phyloP scores from a whole-genome alignment of 2,113 vertebrate species.

The Osmerus eperlanus region DNA sequence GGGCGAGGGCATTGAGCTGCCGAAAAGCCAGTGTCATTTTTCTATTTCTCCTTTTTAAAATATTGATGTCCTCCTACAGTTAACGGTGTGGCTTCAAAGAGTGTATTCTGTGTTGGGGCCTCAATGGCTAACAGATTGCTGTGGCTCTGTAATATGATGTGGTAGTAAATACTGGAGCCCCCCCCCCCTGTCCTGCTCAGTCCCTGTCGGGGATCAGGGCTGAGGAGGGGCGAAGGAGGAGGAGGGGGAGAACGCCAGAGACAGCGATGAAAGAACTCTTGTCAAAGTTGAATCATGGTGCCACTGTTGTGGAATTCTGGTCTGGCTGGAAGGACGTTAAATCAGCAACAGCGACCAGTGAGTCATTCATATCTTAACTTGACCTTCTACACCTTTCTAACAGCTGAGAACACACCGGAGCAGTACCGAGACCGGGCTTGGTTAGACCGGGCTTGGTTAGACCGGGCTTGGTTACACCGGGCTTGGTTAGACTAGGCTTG shows the following conservation, averaged over 20 bases:
- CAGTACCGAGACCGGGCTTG: too few species aligned
- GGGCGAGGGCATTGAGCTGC: background rate
- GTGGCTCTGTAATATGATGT: constrained; percentile 36
- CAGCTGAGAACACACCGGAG: too few species aligned
- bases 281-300: constrained; percentile 34
- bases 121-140: constrained; percentile 42
- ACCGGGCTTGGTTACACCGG: too few species aligned
- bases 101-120: constrained; percentile 34
- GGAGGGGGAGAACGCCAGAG: background rate
- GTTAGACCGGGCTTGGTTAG: too few species aligned
- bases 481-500: too few species aligned
- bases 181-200: constrained; percentile 1
- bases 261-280: constrained; percentile 33
- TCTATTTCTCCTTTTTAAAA: constrained; percentile 34
- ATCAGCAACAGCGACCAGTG: background rate
- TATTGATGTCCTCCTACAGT: constrained; percentile 38
- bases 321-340: background rate
- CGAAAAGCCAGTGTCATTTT: constrained; percentile 21
- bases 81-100: constrained; percentile 41
- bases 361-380: too few species aligned
- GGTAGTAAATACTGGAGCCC: constrained; percentile 35
- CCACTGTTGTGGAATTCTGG: constrained; percentile 1
- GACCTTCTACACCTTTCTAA: too few species aligned
- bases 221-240: background rate
- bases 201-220: constrained; percentile 10